phyloP scores from a whole-genome alignment of 2,888 invertebrate species.

The Augochlorella aurata region DNA sequence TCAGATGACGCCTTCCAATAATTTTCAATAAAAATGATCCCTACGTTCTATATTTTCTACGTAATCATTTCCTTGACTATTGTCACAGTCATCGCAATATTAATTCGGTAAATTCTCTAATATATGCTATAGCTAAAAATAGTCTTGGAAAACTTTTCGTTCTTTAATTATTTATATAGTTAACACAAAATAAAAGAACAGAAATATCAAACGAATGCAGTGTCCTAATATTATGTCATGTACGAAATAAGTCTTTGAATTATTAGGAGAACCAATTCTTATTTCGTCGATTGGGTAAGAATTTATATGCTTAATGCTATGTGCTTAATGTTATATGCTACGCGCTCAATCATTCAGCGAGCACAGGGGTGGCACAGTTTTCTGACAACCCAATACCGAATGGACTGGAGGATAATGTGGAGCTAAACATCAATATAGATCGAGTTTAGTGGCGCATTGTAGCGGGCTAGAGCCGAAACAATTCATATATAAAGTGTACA shows the following conservation, averaged over 20 bases:
- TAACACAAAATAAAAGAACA: no score
- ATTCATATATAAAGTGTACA: not conserved
- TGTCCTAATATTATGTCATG: not conserved
- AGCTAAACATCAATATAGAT: not conserved
- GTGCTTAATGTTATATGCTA: no score
- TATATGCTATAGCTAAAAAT: no score
- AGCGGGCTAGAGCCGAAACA: not conserved
- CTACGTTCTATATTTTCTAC: no score
- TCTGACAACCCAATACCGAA: not conserved
- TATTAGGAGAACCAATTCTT: not conserved
- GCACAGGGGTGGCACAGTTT: not conserved
- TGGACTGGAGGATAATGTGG: not conserved
- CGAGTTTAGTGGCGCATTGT: not conserved
- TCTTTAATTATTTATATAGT: no score
- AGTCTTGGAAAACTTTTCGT: no score
- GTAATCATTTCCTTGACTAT: no score
- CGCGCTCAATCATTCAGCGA: not conserved
- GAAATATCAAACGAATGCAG: no score
- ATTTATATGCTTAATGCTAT: not conserved
- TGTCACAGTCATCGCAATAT: no score
- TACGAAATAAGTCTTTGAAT: not conserved
- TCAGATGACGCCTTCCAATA: no score
- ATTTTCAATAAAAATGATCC: no score
- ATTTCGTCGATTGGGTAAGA: not conserved
- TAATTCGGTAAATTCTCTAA: no score